Percentiles rank a stretch among this genome's conserved stretches.
Evolutionary conservation across 2,888 invertebrate species (phyloP).

Genomic region (Conchocele bisecta): DNA sequence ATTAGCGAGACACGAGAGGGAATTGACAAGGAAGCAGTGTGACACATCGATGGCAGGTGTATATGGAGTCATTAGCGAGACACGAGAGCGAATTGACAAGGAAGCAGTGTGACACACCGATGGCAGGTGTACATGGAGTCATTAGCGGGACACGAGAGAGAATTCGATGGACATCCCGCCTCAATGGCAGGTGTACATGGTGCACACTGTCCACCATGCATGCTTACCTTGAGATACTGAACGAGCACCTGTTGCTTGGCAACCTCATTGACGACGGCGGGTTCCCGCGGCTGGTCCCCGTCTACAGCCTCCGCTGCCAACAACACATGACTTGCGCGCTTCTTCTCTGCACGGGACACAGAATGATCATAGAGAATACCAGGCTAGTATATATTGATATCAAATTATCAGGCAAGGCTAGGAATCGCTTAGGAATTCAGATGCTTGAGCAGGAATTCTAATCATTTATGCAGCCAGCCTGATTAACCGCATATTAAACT

Average conservation of each 20-base stretch:
- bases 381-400: too few species aligned
- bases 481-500: too few species aligned
- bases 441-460: too few species aligned
- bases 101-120: not conserved
- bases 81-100: not conserved
- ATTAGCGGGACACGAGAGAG: not conserved
- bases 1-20: too few species aligned
- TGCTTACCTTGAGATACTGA: slow-evolving; percentile 87
- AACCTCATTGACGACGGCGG: slow-evolving; percentile 72
- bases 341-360: slow-evolving; percentile 57
- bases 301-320: slow-evolving; percentile 40
- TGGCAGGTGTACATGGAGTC: not conserved
- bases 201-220: too few species aligned
- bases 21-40: too few species aligned
- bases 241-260: slow-evolving; percentile 84
- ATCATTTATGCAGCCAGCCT: too few species aligned
- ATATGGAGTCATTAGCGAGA: not conserved
- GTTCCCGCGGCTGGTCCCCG: slow-evolving; percentile 44
- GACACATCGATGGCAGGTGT: not conserved
- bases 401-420: too few species aligned
- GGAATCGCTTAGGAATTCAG: too few species aligned
- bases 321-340: slow-evolving; percentile 32
- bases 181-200: too few species aligned
- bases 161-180: not conserved
- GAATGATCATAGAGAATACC: too few species aligned